A percentile compares a stretch with the other conserved stretches of the same genome.
Conservation (phyloP, 2,888 invertebrate species). For the Microplitis deprimator region DNA sequence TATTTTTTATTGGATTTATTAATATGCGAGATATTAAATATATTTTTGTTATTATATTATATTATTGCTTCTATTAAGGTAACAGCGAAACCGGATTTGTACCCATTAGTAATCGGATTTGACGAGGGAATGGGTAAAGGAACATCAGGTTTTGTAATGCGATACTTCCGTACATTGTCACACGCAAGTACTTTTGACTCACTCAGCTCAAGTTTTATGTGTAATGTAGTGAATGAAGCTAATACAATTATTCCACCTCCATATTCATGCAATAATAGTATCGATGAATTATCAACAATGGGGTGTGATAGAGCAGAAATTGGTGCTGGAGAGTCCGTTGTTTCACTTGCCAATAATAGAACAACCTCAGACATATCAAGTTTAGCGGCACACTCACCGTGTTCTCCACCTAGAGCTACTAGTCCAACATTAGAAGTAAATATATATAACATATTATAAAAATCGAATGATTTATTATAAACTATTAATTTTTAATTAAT, state of each 20-base stretch:
- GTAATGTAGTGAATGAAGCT: constrained; percentile 88
- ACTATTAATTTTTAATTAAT: not conserved
- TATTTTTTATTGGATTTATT: constrained; percentile 30
- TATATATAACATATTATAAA: constrained; percentile 27
- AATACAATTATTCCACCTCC: constrained; percentile 88
- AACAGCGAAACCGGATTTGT: constrained; percentile 88
- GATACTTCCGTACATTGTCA: constrained; percentile 86
- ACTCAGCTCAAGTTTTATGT: constrained; percentile 88
- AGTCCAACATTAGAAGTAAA: constrained; percentile 83
- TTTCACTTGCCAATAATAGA: constrained; percentile 72
- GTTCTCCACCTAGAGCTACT: constrained; percentile 86
- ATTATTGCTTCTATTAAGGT: constrained; percentile 74
- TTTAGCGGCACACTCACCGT: constrained; percentile 79
- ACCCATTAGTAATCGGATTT: constrained; percentile 87
- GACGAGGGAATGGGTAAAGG: constrained; percentile 78
- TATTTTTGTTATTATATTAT: not conserved
- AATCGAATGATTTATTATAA: constrained; percentile 1
- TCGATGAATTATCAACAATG: constrained; percentile 75
- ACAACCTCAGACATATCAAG: constrained; percentile 81
- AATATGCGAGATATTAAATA: not conserved
- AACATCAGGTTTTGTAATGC: constrained; percentile 87
- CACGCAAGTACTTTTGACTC: constrained; percentile 90
- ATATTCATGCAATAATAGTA: constrained; percentile 81
- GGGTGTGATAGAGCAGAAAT: constrained; percentile 63
- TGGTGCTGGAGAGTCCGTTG: constrained; percentile 63